These are phyloP conservation scores for Macaca mulatta DNA, from an alignment of 2,113 vertebrate genomes.

Conservation along the genomic window DNA sequence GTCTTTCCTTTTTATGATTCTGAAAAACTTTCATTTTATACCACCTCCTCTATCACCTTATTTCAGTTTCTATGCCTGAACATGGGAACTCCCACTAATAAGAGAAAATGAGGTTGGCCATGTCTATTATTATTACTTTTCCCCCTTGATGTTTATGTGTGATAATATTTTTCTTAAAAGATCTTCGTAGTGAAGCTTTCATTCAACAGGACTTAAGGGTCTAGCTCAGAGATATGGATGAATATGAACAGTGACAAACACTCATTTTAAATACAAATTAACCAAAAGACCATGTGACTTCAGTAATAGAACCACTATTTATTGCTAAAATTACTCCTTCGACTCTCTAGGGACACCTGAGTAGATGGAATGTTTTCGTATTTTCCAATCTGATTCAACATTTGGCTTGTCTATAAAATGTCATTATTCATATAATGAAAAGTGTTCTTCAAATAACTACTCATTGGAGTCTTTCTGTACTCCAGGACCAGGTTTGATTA, in stretches of 20 bases:
- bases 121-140: slow-evolving; percentile 13
- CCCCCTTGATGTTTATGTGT: neutral
- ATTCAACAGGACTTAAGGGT: neutral
- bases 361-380: neutral
- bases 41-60: neutral
- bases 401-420: slow-evolving; percentile 42
- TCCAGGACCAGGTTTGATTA: neutral
- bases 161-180: neutral
- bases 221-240: neutral
- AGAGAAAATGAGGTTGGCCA: neutral
- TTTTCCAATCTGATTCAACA: slow-evolving; percentile 11
- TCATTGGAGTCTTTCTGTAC: neutral
- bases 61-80: neutral
- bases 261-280: slow-evolving; percentile 40
- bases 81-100: neutral
- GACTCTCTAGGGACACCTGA: neutral
- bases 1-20: neutral
- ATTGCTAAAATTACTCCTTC: slow-evolving; percentile 28
- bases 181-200: neutral
- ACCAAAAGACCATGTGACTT: neutral
- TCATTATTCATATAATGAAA: neutral
- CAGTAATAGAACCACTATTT: neutral
- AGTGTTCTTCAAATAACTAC: slow-evolving; percentile 17
- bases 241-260: neutral
- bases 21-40: slow-evolving; percentile 30